A percentile compares a stretch with the other conserved stretches of the same genome.
Conservation (phyloP, 2,888 invertebrate species). For the Thelaira solivaga region DNA sequence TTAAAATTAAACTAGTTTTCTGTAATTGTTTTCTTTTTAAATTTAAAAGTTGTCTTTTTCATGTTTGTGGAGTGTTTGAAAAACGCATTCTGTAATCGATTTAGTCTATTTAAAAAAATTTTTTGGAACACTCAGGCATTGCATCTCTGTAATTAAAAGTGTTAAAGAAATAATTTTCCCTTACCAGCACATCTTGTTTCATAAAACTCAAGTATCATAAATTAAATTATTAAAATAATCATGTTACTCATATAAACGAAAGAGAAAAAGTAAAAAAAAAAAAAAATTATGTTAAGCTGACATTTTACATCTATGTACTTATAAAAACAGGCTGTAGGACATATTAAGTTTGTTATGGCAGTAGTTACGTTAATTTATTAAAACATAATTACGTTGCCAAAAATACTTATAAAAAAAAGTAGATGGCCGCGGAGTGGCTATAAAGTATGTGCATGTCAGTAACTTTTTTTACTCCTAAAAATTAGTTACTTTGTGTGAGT, state of each 20-base stretch:
- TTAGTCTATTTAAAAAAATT: too few species aligned
- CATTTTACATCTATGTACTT: constrained; percentile 13
- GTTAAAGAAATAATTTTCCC: too few species aligned
- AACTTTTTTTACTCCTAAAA: neutral
- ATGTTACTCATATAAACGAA: neutral
- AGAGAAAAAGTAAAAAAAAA: neutral
- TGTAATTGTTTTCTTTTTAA: too few species aligned
- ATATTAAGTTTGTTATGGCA: constrained; percentile 1
- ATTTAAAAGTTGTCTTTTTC: too few species aligned
- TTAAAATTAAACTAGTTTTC: too few species aligned
- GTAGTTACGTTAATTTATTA: neutral
- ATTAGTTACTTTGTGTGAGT: constrained; percentile 13
- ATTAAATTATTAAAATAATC: too few species aligned
- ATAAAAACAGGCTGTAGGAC: neutral
- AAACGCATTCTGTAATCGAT: too few species aligned
- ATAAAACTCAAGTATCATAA: too few species aligned
- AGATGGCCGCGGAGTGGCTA: neutral
- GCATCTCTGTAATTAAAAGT: too few species aligned
- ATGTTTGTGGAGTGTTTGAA: too few species aligned
- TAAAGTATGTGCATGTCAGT: neutral
- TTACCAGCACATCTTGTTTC: too few species aligned
- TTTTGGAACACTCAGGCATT: too few species aligned
- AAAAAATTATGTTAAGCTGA: constrained; percentile 42
- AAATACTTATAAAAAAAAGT: neutral
- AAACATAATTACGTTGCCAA: neutral